Evolutionary conservation across 2,888 invertebrate species (phyloP).

Genomic region (Physocephala rufipes): DNA sequence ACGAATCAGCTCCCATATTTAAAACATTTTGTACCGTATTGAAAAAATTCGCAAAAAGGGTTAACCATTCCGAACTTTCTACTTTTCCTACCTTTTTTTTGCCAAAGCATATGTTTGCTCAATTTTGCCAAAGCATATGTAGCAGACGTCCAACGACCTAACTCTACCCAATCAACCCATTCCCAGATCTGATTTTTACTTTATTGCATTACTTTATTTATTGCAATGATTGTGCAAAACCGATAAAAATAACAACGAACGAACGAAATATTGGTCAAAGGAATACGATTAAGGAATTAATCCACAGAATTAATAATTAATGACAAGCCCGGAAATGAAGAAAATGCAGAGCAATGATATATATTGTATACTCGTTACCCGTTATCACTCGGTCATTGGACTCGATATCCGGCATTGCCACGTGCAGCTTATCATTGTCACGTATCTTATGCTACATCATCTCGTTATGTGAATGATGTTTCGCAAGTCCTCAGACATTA

Average conservation of each 20-base stretch:
- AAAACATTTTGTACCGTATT: no score
- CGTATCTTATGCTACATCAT: no score
- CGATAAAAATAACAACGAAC: background rate
- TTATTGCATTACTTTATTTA: no score
- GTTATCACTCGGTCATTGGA: slow-evolving; percentile 28
- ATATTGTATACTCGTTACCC: background rate
- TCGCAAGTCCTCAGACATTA: no score
- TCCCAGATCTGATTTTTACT: no score
- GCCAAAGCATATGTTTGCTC: background rate
- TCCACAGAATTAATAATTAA: slow-evolving; percentile 14
- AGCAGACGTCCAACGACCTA: background rate
- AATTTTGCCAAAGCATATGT: background rate
- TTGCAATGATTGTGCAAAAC: no score
- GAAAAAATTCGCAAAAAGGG: no score
- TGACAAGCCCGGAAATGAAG: background rate
- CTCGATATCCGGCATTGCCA: background rate
- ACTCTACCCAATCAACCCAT: no score
- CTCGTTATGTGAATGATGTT: no score
- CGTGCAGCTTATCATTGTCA: no score
- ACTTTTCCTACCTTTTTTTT: background rate
- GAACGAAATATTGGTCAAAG: slow-evolving; percentile 24
- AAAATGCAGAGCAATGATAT: background rate
- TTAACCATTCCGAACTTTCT: no score
- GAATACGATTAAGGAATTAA: slow-evolving; percentile 20
- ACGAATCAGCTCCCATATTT: no score